Evolutionary conservation across 2,113 vertebrate genomes (phyloP).

Genomic region (Bujurquina vittata): DNA sequence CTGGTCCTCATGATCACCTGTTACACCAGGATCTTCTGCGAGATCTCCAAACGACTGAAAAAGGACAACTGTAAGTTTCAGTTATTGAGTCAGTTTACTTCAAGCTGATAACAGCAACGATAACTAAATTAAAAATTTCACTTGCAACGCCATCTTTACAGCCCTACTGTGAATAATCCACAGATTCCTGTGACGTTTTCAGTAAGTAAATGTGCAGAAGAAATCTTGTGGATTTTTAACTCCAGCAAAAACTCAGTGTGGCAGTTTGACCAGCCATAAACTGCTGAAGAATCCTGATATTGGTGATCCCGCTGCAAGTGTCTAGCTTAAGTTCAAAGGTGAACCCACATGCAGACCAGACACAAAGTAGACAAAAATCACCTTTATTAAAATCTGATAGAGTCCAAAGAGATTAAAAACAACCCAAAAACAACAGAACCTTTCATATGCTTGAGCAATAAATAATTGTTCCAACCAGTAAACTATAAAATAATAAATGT

Average conservation of each 20-base stretch:
- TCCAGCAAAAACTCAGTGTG: not conserved
- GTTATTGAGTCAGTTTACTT: not conserved
- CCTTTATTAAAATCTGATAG: too few relatives aligned
- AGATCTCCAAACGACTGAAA: constrained; percentile 80
- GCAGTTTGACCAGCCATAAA: not conserved
- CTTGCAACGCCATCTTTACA: not conserved
- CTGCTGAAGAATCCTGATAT: not conserved
- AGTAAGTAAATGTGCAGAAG: not conserved
- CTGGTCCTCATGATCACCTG: constrained; percentile 83
- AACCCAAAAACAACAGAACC: not conserved
- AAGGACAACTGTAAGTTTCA: constrained; percentile 71
- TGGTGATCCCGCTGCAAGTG: not conserved
- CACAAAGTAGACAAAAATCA: too few relatives aligned
- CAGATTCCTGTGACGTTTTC: too few relatives aligned
- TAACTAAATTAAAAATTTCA: too few relatives aligned
- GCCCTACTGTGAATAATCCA: not conserved
- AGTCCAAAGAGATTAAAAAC: too few relatives aligned
- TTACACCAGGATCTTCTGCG: constrained; percentile 80
- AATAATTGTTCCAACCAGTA: not conserved
- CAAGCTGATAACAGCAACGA: too few relatives aligned
- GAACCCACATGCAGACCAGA: too few relatives aligned
- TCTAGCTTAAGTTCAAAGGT: not conserved
- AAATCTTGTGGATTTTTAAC: not conserved
- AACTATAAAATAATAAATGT: not conserved
- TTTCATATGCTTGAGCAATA: not conserved